These are phyloP conservation scores for Pediacus dermestoides DNA, from an alignment of 2,888 invertebrate genomes.

Conservation along the genomic window DNA sequence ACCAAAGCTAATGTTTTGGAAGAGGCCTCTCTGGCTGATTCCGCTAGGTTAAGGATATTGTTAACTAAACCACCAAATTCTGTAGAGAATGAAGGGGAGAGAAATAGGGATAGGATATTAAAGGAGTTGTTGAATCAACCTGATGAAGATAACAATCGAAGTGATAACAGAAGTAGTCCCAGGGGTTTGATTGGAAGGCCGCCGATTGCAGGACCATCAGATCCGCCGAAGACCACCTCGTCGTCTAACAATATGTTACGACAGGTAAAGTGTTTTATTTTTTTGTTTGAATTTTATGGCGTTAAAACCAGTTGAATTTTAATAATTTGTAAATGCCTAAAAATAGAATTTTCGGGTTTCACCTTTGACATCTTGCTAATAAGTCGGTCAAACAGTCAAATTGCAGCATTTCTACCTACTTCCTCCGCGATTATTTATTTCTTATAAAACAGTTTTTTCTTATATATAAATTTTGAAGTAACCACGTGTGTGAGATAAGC, in stretches of 20 bases:
- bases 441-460: too few species aligned
- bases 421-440: too few species aligned
- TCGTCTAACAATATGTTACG: conserved; percentile 58
- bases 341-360: too few species aligned
- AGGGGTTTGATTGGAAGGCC: conserved; percentile 45
- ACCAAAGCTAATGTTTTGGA: conserved; percentile 52
- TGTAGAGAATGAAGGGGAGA: conserved; percentile 40
- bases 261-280: too few species aligned
- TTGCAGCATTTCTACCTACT: too few species aligned
- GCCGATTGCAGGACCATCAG: conserved; percentile 47
- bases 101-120: conserved; percentile 54
- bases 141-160: conserved; percentile 58
- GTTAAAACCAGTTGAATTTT: conserved; percentile 11
- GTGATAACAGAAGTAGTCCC: conserved; percentile 50
- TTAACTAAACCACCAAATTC: conserved; percentile 51
- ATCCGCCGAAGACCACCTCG: conserved; percentile 31
- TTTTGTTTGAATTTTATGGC: conserved; percentile 11
- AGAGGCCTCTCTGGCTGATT: conserved; percentile 50
- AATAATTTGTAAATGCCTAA: too few species aligned
- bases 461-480: too few species aligned
- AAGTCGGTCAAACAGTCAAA: too few species aligned
- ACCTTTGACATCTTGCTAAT: too few species aligned
- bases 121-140: conserved; percentile 64
- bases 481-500: too few species aligned
- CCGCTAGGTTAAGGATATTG: conserved; percentile 56